Base-by-base conservation (phyloP, 2,888 invertebrate species). In the Eupithecia exiguata region DNA sequence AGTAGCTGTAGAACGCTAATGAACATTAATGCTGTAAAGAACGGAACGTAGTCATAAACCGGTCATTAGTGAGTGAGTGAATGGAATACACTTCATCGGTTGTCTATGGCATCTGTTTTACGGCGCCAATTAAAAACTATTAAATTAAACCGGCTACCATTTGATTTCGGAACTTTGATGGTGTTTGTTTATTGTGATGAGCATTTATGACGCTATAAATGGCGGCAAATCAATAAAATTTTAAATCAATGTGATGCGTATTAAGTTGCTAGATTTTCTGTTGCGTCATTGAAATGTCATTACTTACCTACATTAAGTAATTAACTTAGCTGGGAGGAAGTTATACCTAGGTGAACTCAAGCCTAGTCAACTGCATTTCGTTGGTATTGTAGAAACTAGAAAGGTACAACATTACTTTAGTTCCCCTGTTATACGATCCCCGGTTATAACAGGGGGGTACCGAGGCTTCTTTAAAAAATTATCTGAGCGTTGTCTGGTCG, bases 151-250 rank as follows among this genome's bases (percentile, higher is more conserved):
- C 90, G 89, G 91, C 93, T 92, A 91, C 93, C 87, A 92, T 93
- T 91, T 91, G 91, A 79, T 86, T 84, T 85, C 85, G 81, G 84
- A 83, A 82, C 84, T 88, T 88, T 85, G 84, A 84, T 86, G 84
- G 82, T 93, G 92, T 94, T 94, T 94, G 93, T 92, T 94, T 94
- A 92, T 91, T 89, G 90, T 92, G 92, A 93, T 92, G 89, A 88
- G 85, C 83, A 84, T 92, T 92, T 92, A 92, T 88, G 83, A 77
- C 74, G 77, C 83, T 81, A 81, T 88, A 88, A 90, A 90, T 87
- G 79, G 82, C 83, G 80, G 85, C 85, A 84, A 83, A 84, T 84
- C 84, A 84, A 86, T 87, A 86, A 87, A 88, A 77, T 77, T 78
- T 75, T 76, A 80, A 79, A 80, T 80, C 78, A 79, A 79, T 79